Base-by-base conservation (phyloP, 2,113 vertebrate genomes). In the Emberiza fucata region DNA sequence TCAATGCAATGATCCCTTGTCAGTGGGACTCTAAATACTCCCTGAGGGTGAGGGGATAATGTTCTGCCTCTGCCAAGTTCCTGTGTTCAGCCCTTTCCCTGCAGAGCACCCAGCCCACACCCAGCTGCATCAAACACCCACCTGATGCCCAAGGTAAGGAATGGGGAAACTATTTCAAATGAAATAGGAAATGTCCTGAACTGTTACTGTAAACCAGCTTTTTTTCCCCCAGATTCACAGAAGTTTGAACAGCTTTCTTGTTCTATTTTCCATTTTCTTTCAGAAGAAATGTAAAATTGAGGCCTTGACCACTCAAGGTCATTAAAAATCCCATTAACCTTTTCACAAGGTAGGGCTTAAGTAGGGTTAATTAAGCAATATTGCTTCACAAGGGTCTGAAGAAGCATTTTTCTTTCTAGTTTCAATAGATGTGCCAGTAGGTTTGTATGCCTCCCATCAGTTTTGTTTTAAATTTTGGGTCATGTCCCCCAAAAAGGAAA, bases 261-360 rank as follows among this genome's bases (percentile, higher is more conserved):
- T 92, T 94, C 94, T 92, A 45, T 96, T 96, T 97, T 95, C 92
- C 96, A 96, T 96, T 97, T 97, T 70, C 88, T 95, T 96, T 95
- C 94, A 91, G 92, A 97, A 95, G 93, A 95, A 95, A 97, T 93
- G 92, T 93, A 95, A 97, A 97, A 97, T 95, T 95, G 96, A 97
- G 96, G 97, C 96, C 96, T 96, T 97, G 96, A 97, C 96, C 96
- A 97, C 90, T 95, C 92, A 97, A 95, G 97, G 97, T 97, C 97
- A 97, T 96, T 93, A 97, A 97, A 97, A 96, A 96, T 96, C 96
- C 90, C 96, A 97, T 97, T 97, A 97, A 97, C 96, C 95, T 97
- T 93, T 97, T 72, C 93, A 94, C 88, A 96, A 97, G 94, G 96
- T 97, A 96, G 96, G 95, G 88, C 96, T 93, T 97, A 97, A 97